These are phyloP conservation scores for Nemapogon koenigi DNA, from an alignment of 2,888 invertebrate species.

Conservation along the genomic window DNA sequence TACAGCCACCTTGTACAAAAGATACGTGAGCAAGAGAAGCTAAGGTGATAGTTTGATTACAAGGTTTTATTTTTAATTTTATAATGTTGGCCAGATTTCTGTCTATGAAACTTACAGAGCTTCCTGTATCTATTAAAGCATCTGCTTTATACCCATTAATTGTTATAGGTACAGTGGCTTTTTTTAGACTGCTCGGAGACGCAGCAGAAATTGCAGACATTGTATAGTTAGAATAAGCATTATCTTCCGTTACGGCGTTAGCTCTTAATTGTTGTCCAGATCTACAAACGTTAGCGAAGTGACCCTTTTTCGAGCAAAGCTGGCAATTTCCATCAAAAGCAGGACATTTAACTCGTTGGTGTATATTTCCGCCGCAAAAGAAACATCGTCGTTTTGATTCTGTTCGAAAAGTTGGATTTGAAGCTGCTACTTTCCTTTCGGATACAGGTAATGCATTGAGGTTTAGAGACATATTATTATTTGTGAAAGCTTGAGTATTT, in stretches of 20 bases:
- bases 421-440: conserved; percentile 4
- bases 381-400: too few species aligned
- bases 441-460: too few species aligned
- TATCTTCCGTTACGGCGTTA: neutral
- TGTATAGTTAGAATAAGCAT: neutral
- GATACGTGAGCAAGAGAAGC: neutral
- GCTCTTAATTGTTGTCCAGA: neutral
- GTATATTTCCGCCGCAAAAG: too few species aligned
- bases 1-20: too few species aligned
- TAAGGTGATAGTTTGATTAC: neutral
- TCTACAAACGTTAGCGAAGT: conserved; percentile 6
- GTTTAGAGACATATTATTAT: too few species aligned
- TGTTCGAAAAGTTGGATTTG: too few species aligned
- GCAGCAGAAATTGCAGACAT: too few species aligned
- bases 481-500: too few species aligned
- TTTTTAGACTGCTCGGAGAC: too few species aligned
- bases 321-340: too few species aligned
- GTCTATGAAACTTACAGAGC: conserved; percentile 3
- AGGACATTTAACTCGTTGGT: too few species aligned
- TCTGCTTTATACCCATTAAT: conserved; percentile 6
- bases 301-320: conserved; percentile 6
- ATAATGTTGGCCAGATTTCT: neutral
- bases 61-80: neutral
- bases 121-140: conserved; percentile 4
- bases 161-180: neutral